These are phyloP conservation scores for Grus americana DNA, from an alignment of 2,113 vertebrate species.

Conservation along the genomic window DNA sequence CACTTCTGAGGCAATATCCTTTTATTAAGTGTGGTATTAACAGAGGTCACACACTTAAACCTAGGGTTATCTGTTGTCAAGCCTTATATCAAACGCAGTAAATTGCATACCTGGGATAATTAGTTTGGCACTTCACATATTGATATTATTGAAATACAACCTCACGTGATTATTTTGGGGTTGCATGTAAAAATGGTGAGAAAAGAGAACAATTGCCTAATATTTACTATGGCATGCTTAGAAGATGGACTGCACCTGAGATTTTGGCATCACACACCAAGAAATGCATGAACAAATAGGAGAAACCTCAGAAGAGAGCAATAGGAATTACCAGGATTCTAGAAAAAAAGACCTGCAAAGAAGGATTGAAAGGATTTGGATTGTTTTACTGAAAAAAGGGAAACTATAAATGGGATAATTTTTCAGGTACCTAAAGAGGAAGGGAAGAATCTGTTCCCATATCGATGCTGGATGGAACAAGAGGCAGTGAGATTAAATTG, in stretches of 20 bases:
- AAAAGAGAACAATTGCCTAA: not conserved
- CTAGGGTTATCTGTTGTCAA: not conserved
- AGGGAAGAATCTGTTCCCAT: not conserved
- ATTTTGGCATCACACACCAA: not conserved
- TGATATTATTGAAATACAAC: not conserved
- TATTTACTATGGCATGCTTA: not conserved
- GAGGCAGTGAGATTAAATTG: not conserved
- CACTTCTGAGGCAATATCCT: constrained; percentile 97
- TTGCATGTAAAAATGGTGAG: not conserved
- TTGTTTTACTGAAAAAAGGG: not conserved
- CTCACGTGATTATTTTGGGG: not conserved
- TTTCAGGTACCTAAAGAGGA: not conserved
- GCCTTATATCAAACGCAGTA: not conserved
- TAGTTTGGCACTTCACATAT: not conserved
- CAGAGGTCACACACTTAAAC: not conserved
- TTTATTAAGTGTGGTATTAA: constrained; percentile 52
- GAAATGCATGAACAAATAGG: not conserved
- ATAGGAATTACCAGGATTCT: not conserved
- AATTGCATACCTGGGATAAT: not conserved
- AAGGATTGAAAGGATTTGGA: not conserved
- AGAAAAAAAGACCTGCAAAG: not conserved
- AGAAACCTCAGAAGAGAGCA: not conserved
- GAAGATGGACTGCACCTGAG: not conserved
- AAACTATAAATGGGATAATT: not conserved
- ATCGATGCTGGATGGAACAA: not conserved